These are phyloP conservation scores for Patella caerulea DNA, from an alignment of 2,888 invertebrate species.

Conservation along the genomic window DNA sequence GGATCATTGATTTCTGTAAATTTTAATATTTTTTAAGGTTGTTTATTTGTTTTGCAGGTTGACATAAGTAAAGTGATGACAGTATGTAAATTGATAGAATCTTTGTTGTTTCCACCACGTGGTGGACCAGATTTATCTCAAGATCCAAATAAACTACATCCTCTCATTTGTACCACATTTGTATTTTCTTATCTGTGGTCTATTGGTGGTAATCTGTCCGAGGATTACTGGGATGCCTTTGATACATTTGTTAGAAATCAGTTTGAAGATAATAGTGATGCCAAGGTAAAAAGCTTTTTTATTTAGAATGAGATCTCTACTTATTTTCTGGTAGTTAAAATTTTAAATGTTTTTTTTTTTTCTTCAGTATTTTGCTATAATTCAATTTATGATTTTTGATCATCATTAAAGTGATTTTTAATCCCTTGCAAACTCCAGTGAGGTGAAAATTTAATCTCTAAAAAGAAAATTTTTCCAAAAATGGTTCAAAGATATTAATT, in stretches of 20 bases:
- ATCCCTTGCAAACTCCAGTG: too few relatives aligned
- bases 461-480: too few relatives aligned
- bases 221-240: slow-evolving; percentile 79
- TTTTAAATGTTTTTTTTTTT: not conserved
- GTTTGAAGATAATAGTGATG: slow-evolving; percentile 81
- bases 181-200: slow-evolving; percentile 88
- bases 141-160: slow-evolving; percentile 75
- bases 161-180: slow-evolving; percentile 83
- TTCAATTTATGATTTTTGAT: not conserved
- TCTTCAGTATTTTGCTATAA: not conserved
- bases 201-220: slow-evolving; percentile 86
- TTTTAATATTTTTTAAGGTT: too few relatives aligned
- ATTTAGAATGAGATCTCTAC: too few relatives aligned
- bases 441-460: too few relatives aligned
- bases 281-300: slow-evolving; percentile 72
- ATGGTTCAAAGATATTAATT: too few relatives aligned
- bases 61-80: slow-evolving; percentile 86
- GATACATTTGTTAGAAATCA: slow-evolving; percentile 81
- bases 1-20: too few relatives aligned
- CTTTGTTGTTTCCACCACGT: slow-evolving; percentile 78
- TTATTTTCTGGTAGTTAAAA: not conserved
- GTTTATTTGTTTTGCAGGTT: slow-evolving; percentile 75
- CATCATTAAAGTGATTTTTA: not conserved
- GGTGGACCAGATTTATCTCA: slow-evolving; percentile 78
- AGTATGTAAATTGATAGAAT: slow-evolving; percentile 82